Evolutionary conservation across 2,888 invertebrate genomes (phyloP).

Genomic region (Lysandra bellargus): DNA sequence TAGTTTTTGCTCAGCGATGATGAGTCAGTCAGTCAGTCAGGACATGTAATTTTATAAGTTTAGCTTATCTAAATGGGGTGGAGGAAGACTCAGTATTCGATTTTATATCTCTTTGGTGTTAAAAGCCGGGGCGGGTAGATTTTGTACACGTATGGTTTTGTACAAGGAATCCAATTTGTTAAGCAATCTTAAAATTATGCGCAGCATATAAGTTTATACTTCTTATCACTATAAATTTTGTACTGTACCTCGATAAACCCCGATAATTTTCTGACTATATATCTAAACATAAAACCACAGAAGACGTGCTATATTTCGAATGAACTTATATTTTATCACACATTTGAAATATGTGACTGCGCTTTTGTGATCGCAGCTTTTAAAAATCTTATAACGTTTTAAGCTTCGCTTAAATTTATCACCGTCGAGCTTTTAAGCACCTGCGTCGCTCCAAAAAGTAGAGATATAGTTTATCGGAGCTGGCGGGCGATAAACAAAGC

Average conservation of each 20-base stretch:
- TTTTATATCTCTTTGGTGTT: too few species aligned
- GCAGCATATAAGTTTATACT: not conserved
- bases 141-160: too few species aligned
- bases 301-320: not conserved
- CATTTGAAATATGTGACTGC: slow-evolving; percentile 4
- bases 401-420: slow-evolving; percentile 26
- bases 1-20: too few species aligned
- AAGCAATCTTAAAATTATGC: not conserved
- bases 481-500: slow-evolving; percentile 56
- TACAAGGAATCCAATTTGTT: not conserved
- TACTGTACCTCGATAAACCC: not conserved
- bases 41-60: too few species aligned
- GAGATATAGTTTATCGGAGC: slow-evolving; percentile 54
- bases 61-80: too few species aligned
- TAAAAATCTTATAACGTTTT: slow-evolving; percentile 12
- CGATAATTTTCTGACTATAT: not conserved
- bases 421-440: slow-evolving; percentile 19
- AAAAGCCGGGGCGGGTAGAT: too few species aligned
- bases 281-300: not conserved
- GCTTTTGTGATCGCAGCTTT: not conserved
- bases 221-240: not conserved
- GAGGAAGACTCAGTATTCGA: too few species aligned
- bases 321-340: slow-evolving; percentile 10
- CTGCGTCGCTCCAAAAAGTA: slow-evolving; percentile 45
- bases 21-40: too few species aligned